Evolutionary conservation across 2,888 invertebrate species (phyloP).

Genomic region (Boloria selene): DNA sequence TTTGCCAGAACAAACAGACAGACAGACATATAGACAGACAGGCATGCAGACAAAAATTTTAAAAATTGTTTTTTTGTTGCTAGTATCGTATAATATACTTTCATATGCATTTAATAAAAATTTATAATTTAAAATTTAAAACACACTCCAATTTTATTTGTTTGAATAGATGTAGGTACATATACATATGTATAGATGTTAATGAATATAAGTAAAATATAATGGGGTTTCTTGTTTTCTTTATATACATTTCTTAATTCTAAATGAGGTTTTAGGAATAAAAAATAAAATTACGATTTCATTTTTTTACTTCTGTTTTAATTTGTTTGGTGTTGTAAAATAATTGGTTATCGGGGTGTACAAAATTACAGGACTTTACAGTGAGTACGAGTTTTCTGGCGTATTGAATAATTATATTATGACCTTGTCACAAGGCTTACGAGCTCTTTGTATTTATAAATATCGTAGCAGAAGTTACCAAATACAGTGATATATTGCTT

Average conservation of each 20-base stretch:
- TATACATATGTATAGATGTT: too few relatives aligned
- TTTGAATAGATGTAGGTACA: too few relatives aligned
- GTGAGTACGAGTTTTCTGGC: slow-evolving; percentile 66
- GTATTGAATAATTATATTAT: slow-evolving; percentile 56
- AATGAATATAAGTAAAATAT: not conserved
- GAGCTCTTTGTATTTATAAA: slow-evolving; percentile 59
- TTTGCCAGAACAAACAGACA: too few relatives aligned
- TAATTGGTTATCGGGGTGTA: slow-evolving; percentile 76
- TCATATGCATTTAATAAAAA: too few relatives aligned
- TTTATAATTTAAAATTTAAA: too few relatives aligned
- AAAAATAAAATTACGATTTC: slow-evolving; percentile 57
- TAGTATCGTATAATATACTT: too few relatives aligned
- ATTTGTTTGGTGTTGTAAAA: slow-evolving; percentile 76
- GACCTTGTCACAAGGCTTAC: slow-evolving; percentile 56
- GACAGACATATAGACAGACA: too few relatives aligned
- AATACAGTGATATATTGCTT: slow-evolving; percentile 65
- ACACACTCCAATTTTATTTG: too few relatives aligned
- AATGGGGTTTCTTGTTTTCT: not conserved
- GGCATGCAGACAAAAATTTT: too few relatives aligned
- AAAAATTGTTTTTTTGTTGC: too few relatives aligned
- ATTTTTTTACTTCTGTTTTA: slow-evolving; percentile 67
- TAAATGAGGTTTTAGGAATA: not conserved
- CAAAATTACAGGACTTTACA: slow-evolving; percentile 79
- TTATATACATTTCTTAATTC: not conserved
- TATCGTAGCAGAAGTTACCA: slow-evolving; percentile 60